These are phyloP conservation scores for Pterophyllum scalare DNA, from an alignment of 2,113 vertebrate species.

Conservation along the genomic window DNA sequence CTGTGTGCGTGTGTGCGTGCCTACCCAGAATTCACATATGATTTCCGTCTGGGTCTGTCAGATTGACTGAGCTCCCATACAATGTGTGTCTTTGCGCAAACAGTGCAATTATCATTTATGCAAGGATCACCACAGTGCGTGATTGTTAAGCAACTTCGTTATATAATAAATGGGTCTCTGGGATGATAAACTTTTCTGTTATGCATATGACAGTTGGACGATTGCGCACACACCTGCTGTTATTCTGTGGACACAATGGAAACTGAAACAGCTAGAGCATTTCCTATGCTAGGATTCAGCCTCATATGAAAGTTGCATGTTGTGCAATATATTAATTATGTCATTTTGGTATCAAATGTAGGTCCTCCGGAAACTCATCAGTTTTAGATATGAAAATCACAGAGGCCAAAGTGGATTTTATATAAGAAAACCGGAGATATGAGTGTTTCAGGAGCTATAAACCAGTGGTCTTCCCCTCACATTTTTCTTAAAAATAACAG, in stretches of 20 bases:
- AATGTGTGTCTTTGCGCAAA: constrained; percentile 36
- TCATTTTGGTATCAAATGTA: neutral
- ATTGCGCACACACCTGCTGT: constrained; percentile 18
- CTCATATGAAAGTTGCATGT: neutral
- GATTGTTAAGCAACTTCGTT: constrained; percentile 50
- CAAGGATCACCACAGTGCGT: neutral
- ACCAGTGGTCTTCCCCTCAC: neutral
- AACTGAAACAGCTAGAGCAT: constrained; percentile 5
- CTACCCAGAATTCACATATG: constrained; percentile 19
- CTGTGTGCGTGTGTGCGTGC: neutral
- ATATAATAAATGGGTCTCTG: constrained; percentile 56
- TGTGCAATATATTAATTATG: neutral
- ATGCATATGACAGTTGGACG: neutral
- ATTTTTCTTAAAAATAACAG: neutral
- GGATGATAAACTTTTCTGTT: constrained; percentile 14
- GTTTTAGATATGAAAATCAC: neutral
- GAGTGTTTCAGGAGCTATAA: neutral
- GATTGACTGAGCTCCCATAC: constrained; percentile 33
- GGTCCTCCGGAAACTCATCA: neutral
- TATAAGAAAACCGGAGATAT: neutral
- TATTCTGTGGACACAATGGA: neutral
- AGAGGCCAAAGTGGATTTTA: neutral
- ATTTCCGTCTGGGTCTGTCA: constrained; percentile 34
- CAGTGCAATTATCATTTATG: constrained; percentile 33
- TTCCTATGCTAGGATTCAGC: neutral